Percentiles rank a stretch among this genome's conserved stretches.
These are phyloP conservation scores for Chaetogeoica ovagalla DNA, from an alignment of 2,888 invertebrate genomes.

Conservation along the genomic window DNA sequence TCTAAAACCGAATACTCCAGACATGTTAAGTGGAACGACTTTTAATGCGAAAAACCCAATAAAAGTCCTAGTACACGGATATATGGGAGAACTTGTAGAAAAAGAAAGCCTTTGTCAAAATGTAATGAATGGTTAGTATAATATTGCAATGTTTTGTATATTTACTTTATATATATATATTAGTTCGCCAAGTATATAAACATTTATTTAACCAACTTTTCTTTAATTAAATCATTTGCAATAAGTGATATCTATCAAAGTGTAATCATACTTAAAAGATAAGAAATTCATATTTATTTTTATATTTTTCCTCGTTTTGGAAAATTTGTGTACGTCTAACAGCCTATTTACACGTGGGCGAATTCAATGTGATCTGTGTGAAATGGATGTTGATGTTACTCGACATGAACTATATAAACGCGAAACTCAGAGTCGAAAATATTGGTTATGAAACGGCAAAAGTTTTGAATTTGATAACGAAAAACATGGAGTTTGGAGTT, in stretches of 20 bases:
- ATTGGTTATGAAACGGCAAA: slow-evolving; percentile 31
- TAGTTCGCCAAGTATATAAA: too few species aligned
- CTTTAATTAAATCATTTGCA: too few species aligned
- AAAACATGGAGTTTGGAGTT: not conserved
- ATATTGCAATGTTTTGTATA: not conserved
- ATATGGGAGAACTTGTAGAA: not conserved
- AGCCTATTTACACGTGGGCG: slow-evolving; percentile 10
- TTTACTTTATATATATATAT: too few species aligned
- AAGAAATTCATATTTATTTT: not conserved
- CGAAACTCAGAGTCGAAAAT: not conserved
- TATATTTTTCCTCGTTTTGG: not conserved
- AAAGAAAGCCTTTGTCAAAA: not conserved
- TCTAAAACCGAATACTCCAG: not conserved
- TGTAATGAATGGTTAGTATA: not conserved
- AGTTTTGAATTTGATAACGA: slow-evolving; percentile 1
- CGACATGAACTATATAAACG: not conserved
- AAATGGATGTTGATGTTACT: slow-evolving; percentile 13
- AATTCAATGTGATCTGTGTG: slow-evolving; percentile 36
- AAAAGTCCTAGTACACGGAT: slow-evolving; percentile 1
- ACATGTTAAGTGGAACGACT: not conserved
- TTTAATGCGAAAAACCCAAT: not conserved
- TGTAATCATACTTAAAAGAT: too few species aligned
- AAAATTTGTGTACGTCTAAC: not conserved
- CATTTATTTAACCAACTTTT: too few species aligned
- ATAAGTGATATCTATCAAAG: too few species aligned